phyloP scores from a whole-genome alignment of 30 jellyfish, hydroid and myxozoan genomes.

The Turritopsis dohrnii region DNA sequence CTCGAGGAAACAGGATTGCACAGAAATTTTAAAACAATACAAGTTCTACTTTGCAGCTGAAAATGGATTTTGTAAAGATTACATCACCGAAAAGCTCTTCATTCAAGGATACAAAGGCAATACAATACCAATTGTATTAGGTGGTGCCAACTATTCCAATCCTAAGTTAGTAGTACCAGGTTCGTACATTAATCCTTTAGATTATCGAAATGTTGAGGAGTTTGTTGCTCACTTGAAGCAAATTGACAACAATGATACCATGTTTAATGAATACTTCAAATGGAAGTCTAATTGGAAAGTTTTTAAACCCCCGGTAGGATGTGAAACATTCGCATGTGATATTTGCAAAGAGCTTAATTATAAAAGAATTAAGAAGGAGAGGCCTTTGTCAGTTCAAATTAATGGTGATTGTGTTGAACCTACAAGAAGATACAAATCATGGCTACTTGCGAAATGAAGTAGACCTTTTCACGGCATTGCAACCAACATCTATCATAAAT shows the following conservation, averaged over 20 bases:
- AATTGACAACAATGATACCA: constrained; percentile 62
- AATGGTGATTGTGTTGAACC: background rate
- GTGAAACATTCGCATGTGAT: constrained; percentile 14
- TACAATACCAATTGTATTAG: constrained; percentile 84
- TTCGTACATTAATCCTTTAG: constrained; percentile 63
- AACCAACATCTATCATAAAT: no score
- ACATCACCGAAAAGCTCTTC: constrained; percentile 94
- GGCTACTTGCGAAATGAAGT: background rate
- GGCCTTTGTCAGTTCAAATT: background rate
- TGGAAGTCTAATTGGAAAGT: constrained; percentile 60
- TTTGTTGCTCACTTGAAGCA: constrained; percentile 44
- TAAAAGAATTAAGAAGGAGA: background rate
- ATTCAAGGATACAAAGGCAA: constrained; percentile 28
- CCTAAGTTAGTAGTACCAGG: constrained; percentile 79
- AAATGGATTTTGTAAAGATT: constrained; percentile 63
- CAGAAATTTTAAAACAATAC: constrained; percentile 19
- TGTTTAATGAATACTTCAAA: constrained; percentile 64
- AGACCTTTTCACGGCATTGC: no score
- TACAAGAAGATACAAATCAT: background rate
- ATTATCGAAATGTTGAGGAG: constrained; percentile 38
- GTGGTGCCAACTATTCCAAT: constrained; percentile 69
- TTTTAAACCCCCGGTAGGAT: background rate
- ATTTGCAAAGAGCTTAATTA: constrained; percentile 12
- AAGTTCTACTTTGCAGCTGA: constrained; percentile 85
- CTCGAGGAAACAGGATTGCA: constrained; percentile 28